Percentiles rank a stretch among this genome's conserved stretches.
Conservation (phyloP, 2,113 vertebrate genomes). For the Chascanopsetta lugubris region DNA sequence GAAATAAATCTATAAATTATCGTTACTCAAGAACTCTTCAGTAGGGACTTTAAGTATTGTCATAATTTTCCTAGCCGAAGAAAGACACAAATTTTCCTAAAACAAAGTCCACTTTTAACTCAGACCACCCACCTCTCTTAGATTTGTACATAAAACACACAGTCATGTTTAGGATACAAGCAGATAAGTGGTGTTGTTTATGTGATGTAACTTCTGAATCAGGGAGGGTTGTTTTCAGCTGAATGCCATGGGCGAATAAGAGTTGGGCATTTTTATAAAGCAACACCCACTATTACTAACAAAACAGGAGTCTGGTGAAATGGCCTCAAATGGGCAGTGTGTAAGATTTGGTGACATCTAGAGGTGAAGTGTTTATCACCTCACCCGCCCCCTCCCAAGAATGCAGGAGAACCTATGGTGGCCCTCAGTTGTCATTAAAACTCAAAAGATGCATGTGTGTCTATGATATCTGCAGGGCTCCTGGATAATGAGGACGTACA, state of each 20-base stretch:
- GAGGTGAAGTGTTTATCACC: too few species aligned
- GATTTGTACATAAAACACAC: conserved; percentile 55
- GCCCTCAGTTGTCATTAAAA: too few species aligned
- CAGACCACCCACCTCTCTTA: not conserved
- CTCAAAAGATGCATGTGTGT: too few species aligned
- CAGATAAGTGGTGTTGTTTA: conserved; percentile 1
- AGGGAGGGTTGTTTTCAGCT: conserved; percentile 11
- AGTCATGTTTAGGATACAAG: conserved; percentile 22
- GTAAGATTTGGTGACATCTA: too few species aligned
- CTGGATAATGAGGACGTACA: conserved; percentile 88
- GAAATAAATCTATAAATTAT: conserved; percentile 33
- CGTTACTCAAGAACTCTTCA: conserved; percentile 5
- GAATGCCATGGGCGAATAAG: not conserved
- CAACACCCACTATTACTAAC: not conserved
- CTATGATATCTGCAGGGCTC: conserved; percentile 79
- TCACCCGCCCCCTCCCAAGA: too few species aligned
- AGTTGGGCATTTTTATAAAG: not conserved
- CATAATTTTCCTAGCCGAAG: not conserved
- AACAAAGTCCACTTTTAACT: not conserved
- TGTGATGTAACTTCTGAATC: not conserved
- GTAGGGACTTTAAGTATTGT: not conserved
- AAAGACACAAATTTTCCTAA: not conserved
- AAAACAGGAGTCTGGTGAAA: not conserved
- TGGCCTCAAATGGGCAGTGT: not conserved
- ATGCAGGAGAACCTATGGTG: too few species aligned